Evolutionary conservation across 2,888 invertebrate species (phyloP), one percentile per base, ranked within the genome.

Genomic region (Metopia argyrocephala): DNA sequence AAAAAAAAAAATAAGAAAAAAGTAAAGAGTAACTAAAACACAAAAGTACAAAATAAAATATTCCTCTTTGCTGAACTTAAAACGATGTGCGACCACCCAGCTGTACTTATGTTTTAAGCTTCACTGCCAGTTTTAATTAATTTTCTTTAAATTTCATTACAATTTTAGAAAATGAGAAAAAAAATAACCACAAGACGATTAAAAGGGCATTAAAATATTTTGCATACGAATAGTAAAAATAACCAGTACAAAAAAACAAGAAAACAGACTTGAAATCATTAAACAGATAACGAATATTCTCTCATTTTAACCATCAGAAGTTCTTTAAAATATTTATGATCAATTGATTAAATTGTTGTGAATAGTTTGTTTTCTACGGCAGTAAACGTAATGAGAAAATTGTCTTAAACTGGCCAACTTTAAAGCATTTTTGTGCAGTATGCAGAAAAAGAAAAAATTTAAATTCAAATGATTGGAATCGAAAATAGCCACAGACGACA

Each of bases 71-170:
- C 50, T 45, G 2, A 21, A 52, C 21, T 28, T 20, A 66, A 59
- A 70, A 76, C 12, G 61, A 64, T 28, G 56, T 38, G 69, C 59
- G 81, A 74, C 81, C 81, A 78, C 81, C 81, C 81, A 81, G 78
- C 78, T 70, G 59, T 27, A 18, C 66, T 66, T 45, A 45, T 61
- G 74, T 81, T 69, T 74, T 61, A 66, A 28, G 70, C 65, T 74
- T 62, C 74, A 65, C 27, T 81, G 76, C 78, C 74, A 70, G 46
- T 71, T 79, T 82, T 78, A 82, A 82, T 82, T 82, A 76, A 75
- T 71, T 82, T 76, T 71, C 71, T 76, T 75, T 71, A 61, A 25
- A 68, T 31, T 70, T 59, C 45, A 18, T 31, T 31, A 3, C 31
- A 0, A n/a, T 38, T 12, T 15, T 12, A 15, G 2, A 31, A 31